A percentile compares a stretch with the other conserved stretches of the same genome.
phyloP scores from a whole-genome alignment of 2,797 vertebrate species.

The Menidia menidia region DNA sequence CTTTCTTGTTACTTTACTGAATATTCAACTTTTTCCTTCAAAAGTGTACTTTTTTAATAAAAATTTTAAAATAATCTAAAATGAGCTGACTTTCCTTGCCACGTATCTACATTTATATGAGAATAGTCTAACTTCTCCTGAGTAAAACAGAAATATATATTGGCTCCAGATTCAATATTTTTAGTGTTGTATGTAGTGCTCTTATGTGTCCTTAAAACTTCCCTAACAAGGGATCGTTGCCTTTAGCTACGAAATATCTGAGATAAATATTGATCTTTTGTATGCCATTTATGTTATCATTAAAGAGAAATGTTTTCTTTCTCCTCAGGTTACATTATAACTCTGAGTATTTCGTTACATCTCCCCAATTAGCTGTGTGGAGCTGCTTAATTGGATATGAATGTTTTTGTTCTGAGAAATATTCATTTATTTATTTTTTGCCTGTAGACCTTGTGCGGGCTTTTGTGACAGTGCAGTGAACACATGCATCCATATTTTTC shows the following conservation, averaged over 20 bases:
- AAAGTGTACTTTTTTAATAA: background rate
- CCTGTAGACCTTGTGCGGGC: conserved; percentile 1
- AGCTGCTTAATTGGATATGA: conserved; percentile 8
- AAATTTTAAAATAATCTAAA: background rate
- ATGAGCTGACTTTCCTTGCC: background rate
- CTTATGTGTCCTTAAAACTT: conserved; percentile 26
- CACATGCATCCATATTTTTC: conserved; percentile 28
- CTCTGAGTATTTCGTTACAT: conserved; percentile 23
- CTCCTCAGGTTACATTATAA: conserved; percentile 38
- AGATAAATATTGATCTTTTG: conserved; percentile 52
- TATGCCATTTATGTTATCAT: conserved; percentile 33
- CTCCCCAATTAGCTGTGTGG: conserved; percentile 25
- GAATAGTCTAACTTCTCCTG: conserved; percentile 5
- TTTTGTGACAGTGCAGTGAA: conserved; percentile 35
- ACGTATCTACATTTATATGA: conserved; percentile 18
- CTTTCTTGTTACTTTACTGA: conserved; percentile 15
- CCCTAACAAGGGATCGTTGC: conserved; percentile 30
- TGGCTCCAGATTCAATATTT: conserved; percentile 4
- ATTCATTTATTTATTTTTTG: conserved; percentile 29
- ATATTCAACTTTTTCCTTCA: background rate
- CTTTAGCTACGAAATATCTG: conserved; percentile 37
- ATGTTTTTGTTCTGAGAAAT: conserved; percentile 22
- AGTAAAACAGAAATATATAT: conserved; percentile 5
- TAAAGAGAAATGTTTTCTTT: conserved; percentile 27
- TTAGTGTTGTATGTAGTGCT: conserved; percentile 15